Percentiles rank a stretch among this genome's conserved stretches.
Evolutionary conservation across 2,888 invertebrate species (phyloP).

Genomic region (Macrophya annulata): DNA sequence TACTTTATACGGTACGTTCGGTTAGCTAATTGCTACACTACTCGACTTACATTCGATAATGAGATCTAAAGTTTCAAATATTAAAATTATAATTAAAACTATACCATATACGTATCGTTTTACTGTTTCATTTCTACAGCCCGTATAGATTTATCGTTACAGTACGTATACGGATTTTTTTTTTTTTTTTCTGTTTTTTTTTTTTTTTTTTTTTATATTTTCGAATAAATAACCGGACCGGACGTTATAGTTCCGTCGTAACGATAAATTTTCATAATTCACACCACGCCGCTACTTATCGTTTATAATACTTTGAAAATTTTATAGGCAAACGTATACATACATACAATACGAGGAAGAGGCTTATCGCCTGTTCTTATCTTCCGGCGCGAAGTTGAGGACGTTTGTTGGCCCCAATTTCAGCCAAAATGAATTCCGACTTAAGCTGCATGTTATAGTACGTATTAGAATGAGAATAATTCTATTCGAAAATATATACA

Average conservation of each 20-base stretch:
- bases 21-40: not conserved
- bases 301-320: conserved; percentile 1
- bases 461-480: not conserved
- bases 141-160: not conserved
- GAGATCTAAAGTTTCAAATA: not conserved
- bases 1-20: not conserved
- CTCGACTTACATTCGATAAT: not conserved
- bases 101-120: not conserved
- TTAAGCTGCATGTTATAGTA: not conserved
- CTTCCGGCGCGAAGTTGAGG: conserved; percentile 28
- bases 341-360: conserved; percentile 13
- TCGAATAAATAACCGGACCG: conserved; percentile 8
- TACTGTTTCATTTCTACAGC: not conserved
- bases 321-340: conserved; percentile 38
- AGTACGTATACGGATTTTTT: not conserved
- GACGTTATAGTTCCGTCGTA: conserved; percentile 44
- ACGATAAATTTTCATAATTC: conserved; percentile 43
- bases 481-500: not conserved
- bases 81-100: not conserved
- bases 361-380: conserved; percentile 37
- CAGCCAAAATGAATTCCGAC: not conserved
- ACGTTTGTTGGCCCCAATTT: conserved; percentile 42
- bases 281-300: conserved; percentile 45
- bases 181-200: not conserved
- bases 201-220: too few relatives aligned